Base-by-base conservation (phyloP, 2,797 vertebrate species). In the Oryzias dopingdopingensis region DNA sequence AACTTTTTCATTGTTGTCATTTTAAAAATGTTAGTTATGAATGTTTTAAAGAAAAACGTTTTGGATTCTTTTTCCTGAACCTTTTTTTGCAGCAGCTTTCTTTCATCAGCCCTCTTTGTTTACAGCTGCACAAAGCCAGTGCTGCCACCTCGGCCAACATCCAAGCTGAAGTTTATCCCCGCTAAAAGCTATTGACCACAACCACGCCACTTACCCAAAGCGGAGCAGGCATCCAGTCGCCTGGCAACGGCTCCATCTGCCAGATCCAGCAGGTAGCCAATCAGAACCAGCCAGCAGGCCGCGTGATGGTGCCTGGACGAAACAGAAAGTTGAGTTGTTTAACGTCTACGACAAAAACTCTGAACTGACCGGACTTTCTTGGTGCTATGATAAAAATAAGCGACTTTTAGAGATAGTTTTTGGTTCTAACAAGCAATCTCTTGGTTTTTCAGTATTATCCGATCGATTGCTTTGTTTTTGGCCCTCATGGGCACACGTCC, bases 201-300 rank as follows among this genome's bases (percentile, higher is more conserved):
- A 58, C 32, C 70, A 66, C 47, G 67, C 40, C 66, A 90, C 95
- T 95, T 82, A 96, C 96, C 95, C 66, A 94, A 76, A 0, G 92
- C 93, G 0, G 92, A 95, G 84, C 94, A 97, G 51, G 94, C 91
- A 6, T 91, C 61, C 14, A 98, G 90, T 79, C 78, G 91, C 67
- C 94, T 92, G 67, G 94, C 94, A 62, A 96, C 94, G 0, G 95
- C 92, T 29, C 95, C 94, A 2, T 96, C 92, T 0, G 94, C 95
- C 79, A 94, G 88, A 75, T 98, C 94, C 64, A 98, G 85, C 52
- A 98, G 91, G 83, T 98, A 98, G 20, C 96, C 93, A 62, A 94
- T 89, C 75, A 97, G 92, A 60, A 98, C 90, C 75, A 97, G 87
- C 96, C 96, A 96, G 79, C 94, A 95, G 0, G 96, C 94, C 13